Conservation (phyloP, 37 sponge, comb jelly and placozoan genomes). For the Spongilla lacustris region DNA sequence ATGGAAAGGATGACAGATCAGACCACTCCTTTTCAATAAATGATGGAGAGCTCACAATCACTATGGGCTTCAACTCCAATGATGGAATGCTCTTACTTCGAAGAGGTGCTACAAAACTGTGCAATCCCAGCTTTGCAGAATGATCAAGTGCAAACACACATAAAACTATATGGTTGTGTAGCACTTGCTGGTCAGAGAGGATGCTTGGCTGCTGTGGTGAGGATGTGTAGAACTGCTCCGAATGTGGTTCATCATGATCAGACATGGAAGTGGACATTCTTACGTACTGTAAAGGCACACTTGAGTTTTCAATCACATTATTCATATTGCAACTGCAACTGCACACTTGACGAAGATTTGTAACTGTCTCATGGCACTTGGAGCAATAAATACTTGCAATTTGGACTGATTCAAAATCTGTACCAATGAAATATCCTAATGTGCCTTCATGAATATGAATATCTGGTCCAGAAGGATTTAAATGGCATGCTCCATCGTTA, state of each 20-base stretch:
- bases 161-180: slow-evolving; percentile 72
- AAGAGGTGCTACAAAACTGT: slow-evolving; percentile 60
- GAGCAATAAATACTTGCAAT: slow-evolving; percentile 1
- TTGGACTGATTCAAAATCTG: slow-evolving; percentile 23
- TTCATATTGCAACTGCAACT: too few species aligned
- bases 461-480: slow-evolving; percentile 27
- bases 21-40: slow-evolving; percentile 73
- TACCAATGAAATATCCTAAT: slow-evolving; percentile 72
- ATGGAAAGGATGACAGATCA: slow-evolving; percentile 23
- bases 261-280: background rate
- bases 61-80: slow-evolving; percentile 43
- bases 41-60: slow-evolving; percentile 55
- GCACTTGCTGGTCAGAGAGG: background rate
- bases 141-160: slow-evolving; percentile 73
- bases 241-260: background rate
- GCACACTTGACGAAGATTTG: too few species aligned
- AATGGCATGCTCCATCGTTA: slow-evolving; percentile 17
- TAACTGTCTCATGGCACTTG: background rate
- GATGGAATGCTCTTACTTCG: slow-evolving; percentile 21
- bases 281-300: background rate
- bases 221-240: background rate
- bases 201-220: background rate
- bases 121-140: slow-evolving; percentile 59
- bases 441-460: background rate
- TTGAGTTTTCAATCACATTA: too few species aligned